Conservation (phyloP, 2,113 vertebrate species). For the Rhinopomastus cyanomelas region DNA sequence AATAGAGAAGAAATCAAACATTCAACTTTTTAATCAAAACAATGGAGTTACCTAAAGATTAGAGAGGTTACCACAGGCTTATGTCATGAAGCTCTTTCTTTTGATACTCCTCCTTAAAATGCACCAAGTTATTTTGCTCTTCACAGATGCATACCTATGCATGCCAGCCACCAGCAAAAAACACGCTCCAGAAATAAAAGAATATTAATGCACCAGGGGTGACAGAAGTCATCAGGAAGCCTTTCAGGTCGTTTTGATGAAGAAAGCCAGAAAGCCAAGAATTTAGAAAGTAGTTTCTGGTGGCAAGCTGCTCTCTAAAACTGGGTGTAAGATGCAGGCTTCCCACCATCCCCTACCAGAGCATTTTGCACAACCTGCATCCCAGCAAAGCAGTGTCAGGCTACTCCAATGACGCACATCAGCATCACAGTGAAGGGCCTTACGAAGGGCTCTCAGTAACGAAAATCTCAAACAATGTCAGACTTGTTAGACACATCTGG, state of each 20-base stretch:
- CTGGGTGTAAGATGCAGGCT: not conserved
- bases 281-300: not conserved
- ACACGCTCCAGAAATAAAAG: not conserved
- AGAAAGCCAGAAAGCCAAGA: not conserved
- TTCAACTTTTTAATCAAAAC: not conserved
- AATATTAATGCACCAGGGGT: no score
- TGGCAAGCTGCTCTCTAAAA: not conserved
- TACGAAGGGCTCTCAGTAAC: not conserved
- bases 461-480: not conserved
- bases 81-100: not conserved
- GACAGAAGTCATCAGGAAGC: not conserved
- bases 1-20: not conserved
- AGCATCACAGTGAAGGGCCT: not conserved
- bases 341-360: not conserved
- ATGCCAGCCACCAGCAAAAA: not conserved
- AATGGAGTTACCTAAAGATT: not conserved
- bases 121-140: not conserved
- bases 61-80: not conserved
- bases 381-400: not conserved
- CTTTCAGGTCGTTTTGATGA: not conserved
- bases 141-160: not conserved
- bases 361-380: not conserved
- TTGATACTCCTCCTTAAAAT: not conserved
- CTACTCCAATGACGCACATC: not conserved
- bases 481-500: slow-evolving; percentile 35